Evolutionary conservation across 2,113 vertebrate species (phyloP).

Genomic region (Genyomyrus donnyi): DNA sequence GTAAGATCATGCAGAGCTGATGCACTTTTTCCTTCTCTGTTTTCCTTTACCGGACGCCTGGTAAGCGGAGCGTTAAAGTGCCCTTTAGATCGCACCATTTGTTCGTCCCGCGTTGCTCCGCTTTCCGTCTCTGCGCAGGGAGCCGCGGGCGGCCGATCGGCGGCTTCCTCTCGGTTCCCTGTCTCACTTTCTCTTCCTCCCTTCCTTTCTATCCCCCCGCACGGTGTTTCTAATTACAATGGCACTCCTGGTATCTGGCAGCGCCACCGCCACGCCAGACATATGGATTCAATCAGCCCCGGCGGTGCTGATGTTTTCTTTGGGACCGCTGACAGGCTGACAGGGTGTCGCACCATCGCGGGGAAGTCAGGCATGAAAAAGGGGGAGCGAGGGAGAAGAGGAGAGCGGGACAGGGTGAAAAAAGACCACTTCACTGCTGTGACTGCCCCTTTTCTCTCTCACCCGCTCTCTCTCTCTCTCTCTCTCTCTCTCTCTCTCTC

Average conservation of each 20-base stretch:
- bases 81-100: background rate
- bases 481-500: constrained; percentile 15
- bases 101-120: background rate
- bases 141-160: background rate
- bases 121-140: background rate
- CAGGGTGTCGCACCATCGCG: constrained; percentile 69
- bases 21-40: background rate
- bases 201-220: constrained; percentile 22
- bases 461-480: background rate
- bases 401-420: constrained; percentile 38
- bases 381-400: constrained; percentile 33
- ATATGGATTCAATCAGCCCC: constrained; percentile 71
- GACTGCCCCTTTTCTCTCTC: constrained; percentile 48
- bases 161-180: background rate
- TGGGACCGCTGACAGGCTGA: constrained; percentile 74
- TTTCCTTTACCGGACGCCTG: background rate
- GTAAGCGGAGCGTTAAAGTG: background rate
- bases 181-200: background rate
- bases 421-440: constrained; percentile 39
- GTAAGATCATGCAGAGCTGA: constrained; percentile 42
- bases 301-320: constrained; percentile 68
- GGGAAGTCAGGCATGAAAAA: constrained; percentile 49
- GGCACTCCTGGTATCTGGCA: constrained; percentile 62
- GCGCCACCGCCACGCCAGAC: constrained; percentile 55
- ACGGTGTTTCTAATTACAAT: constrained; percentile 60